Evolutionary conservation across 2,113 vertebrate species (phyloP), one percentile per base, ranked within the genome.

Genomic region (Mirounga angustirostris): DNA sequence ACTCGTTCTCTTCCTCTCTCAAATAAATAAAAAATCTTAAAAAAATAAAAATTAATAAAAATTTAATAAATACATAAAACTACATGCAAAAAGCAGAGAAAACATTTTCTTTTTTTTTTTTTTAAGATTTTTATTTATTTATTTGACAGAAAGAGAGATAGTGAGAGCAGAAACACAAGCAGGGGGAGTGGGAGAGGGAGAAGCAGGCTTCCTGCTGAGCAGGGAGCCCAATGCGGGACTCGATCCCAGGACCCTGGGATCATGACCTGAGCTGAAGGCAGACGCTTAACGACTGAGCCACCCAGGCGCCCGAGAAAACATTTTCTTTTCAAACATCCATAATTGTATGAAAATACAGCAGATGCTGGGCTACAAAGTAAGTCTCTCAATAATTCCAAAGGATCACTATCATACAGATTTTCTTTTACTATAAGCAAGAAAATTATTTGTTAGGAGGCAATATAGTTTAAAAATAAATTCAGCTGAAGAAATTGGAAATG

Each of bases 91-190:
- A 74, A 71, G 28, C 4, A 54, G 18, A 94, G 26, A 69, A 52
- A 89, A 15, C 4, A 79, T 71, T 79, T 96, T 79, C 14, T 65
- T 94, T 58, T 52, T 71, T 79, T 71, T 79, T 96, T 79, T 71
- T 79, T 96, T 79, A 40, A 40, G 36, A 40, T 40, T 40, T 40
- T 40, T 40, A 40, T 40, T 40, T 40, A 40, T 40, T 40, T 40
- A 40, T 40, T 40, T 40, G 36, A 40, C 36, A 40, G 36, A 40
- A 3, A 40, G 36, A 40, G 36, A 40, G 36, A 40, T 40, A 40
- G 36, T 40, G 36, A 40, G 36, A 40, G 36, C 36, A 40, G 36
- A 3, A 40, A 40, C 36, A 40, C 36, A 40, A 40, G 36, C 36
- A 40, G 36, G 36, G 36, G 36, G 36, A 40, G 36, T 40, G 36